Evolutionary conservation across 2,113 vertebrate species (phyloP).

Genomic region (Gymnogyps californianus): DNA sequence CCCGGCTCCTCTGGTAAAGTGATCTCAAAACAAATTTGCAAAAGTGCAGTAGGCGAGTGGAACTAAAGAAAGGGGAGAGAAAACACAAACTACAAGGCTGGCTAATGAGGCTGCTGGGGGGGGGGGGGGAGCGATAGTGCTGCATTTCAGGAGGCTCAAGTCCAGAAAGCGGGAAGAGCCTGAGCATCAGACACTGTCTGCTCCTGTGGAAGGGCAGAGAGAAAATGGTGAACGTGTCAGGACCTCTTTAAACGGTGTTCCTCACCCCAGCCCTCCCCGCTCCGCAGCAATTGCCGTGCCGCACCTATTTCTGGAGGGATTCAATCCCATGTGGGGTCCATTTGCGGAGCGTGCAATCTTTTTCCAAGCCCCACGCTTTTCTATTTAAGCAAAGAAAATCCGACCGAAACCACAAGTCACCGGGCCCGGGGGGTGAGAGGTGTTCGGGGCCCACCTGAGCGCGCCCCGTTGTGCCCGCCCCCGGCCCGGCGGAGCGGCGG

Average conservation of each 20-base stretch:
- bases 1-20: slow-evolving; percentile 65
- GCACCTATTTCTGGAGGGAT: background rate
- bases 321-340: background rate
- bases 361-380: background rate
- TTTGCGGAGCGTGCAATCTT: background rate
- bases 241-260: background rate
- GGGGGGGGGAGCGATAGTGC: background rate
- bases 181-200: background rate
- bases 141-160: slow-evolving; percentile 11
- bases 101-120: slow-evolving; percentile 51
- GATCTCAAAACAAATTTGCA: slow-evolving; percentile 74
- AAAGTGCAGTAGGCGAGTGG: slow-evolving; percentile 49
- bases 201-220: background rate
- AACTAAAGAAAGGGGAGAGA: slow-evolving; percentile 52
- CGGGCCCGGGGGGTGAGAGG: background rate
- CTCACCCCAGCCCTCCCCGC: background rate
- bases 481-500: background rate
- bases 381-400: background rate
- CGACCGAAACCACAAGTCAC: background rate
- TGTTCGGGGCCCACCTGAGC: background rate
- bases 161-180: slow-evolving; percentile 40
- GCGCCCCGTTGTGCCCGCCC: background rate
- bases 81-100: slow-evolving; percentile 36
- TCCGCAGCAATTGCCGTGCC: background rate
- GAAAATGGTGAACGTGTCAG: background rate